phyloP scores from a whole-genome alignment of 2,797 vertebrate genomes.

The Chrosomus eos region DNA sequence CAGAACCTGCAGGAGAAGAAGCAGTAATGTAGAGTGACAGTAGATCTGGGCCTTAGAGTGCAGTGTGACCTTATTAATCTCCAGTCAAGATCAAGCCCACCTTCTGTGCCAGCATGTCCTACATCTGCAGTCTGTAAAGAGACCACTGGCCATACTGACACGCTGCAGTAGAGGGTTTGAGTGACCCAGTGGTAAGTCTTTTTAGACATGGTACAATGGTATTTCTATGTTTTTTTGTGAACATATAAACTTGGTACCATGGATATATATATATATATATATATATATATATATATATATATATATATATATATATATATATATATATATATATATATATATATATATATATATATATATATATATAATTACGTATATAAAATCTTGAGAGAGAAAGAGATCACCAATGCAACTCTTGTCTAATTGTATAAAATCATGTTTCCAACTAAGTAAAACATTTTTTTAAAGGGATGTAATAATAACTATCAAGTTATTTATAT shows the following conservation, averaged over 20 bases:
- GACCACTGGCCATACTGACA: neutral
- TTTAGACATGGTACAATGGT: neutral
- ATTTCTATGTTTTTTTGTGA: too few relatives aligned
- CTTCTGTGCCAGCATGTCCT: constrained; percentile 31
- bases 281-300: too few relatives aligned
- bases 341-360: too few relatives aligned
- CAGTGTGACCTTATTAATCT: constrained; percentile 38
- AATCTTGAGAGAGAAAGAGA: too few relatives aligned
- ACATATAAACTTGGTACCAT: neutral
- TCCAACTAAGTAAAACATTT: neutral
- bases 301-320: too few relatives aligned
- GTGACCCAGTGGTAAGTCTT: neutral
- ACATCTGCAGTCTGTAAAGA: constrained; percentile 13
- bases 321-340: too few relatives aligned
- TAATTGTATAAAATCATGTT: neutral
- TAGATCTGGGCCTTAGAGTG: constrained; percentile 40
- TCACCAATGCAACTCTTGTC: neutral
- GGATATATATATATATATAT: too few relatives aligned
- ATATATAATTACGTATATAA: too few relatives aligned
- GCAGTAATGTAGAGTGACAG: constrained; percentile 43
- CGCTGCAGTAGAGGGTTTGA: neutral
- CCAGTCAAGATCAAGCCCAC: constrained; percentile 44
- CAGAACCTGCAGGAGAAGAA: constrained; percentile 25
- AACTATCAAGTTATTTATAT: neutral
- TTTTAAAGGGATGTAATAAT: neutral